These are phyloP conservation scores for Fistularia tabacaria DNA, from an alignment of 2,797 vertebrate species.

Conservation along the genomic window DNA sequence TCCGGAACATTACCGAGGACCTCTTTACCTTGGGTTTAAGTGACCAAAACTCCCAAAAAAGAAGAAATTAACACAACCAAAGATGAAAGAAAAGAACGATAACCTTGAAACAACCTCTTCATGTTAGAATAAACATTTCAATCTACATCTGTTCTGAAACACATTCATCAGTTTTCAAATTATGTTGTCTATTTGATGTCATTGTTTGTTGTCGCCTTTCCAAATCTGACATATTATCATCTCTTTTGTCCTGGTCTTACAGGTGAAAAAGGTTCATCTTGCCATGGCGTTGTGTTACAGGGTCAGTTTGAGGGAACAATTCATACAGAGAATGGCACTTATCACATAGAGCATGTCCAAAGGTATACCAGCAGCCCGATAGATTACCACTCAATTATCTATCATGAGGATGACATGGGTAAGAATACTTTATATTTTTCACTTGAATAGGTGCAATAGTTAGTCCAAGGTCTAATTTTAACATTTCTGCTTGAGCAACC, in stretches of 20 bases:
- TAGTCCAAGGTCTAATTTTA: not conserved
- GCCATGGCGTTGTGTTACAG: constrained; percentile 76
- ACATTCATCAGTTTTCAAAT: too few relatives aligned
- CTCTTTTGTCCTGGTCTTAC: constrained; percentile 16
- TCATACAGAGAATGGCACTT: constrained; percentile 73
- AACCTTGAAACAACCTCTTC: too few relatives aligned
- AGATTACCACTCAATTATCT: constrained; percentile 78
- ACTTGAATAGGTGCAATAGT: not conserved
- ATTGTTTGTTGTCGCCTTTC: too few relatives aligned
- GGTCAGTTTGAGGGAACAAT: constrained; percentile 83
- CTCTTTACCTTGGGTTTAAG: too few relatives aligned
- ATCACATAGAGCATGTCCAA: constrained; percentile 71
- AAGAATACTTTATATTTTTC: constrained; percentile 33
- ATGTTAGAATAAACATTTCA: too few relatives aligned
- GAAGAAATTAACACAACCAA: too few relatives aligned
- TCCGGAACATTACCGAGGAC: too few relatives aligned
- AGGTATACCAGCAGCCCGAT: constrained; percentile 42
- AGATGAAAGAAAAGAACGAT: too few relatives aligned
- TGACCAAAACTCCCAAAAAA: too few relatives aligned
- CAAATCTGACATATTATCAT: constrained; percentile 1
- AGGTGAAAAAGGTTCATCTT: constrained; percentile 75
- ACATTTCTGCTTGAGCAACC: not conserved
- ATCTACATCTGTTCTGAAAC: too few relatives aligned
- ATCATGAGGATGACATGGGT: constrained; percentile 81
- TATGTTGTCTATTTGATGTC: too few relatives aligned